Evolutionary conservation across 2,888 invertebrate genomes (phyloP).

Genomic region (Lottia scabra): DNA sequence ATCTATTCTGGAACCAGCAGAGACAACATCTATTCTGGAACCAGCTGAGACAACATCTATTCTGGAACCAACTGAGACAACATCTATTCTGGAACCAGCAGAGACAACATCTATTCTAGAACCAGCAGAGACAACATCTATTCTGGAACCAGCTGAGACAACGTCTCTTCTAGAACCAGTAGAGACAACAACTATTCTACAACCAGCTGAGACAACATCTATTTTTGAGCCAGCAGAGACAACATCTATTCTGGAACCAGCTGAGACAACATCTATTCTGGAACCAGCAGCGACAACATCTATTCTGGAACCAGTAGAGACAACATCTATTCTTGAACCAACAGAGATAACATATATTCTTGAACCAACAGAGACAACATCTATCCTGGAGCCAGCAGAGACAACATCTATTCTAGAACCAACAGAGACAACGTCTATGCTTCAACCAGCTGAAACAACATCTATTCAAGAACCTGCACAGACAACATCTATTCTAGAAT

Average conservation of each 20-base stretch:
- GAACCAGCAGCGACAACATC: not conserved
- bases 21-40: conserved; percentile 2
- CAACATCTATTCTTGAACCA: not conserved
- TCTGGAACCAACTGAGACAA: not conserved
- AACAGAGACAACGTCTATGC: no score
- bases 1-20: not conserved
- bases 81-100: not conserved
- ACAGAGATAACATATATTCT: no score
- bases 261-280: no score
- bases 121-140: not conserved
- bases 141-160: conserved; percentile 1
- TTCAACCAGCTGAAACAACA: no score
- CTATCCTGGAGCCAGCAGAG: not conserved
- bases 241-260: not conserved
- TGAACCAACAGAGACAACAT: not conserved
- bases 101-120: no score
- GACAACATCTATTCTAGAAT: no score
- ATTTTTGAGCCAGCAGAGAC: conserved; percentile 1
- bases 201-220: conserved; percentile 9
- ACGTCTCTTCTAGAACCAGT: not conserved
- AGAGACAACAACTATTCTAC: not conserved
- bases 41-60: not conserved
- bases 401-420: no score
- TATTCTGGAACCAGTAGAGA: not conserved
- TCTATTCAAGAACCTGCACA: no score